These are phyloP conservation scores for Coregonus ussuriensis DNA, from an alignment of 2,797 vertebrate genomes.

Conservation along the genomic window DNA sequence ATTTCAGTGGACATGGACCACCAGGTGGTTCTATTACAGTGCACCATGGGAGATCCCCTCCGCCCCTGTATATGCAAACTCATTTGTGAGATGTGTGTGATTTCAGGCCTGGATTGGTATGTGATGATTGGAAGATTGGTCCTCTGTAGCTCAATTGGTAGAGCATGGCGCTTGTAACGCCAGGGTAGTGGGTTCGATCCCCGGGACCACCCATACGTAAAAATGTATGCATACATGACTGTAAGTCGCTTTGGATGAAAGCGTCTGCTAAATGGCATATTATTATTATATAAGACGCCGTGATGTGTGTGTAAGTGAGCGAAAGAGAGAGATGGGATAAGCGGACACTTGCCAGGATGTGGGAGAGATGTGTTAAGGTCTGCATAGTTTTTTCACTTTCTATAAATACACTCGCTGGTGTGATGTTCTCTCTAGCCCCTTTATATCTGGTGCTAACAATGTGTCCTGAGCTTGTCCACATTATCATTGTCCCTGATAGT, in stretches of 20 bases:
- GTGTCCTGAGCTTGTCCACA: background rate
- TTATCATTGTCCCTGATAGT: background rate
- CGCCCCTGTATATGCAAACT: slow-evolving; percentile 35
- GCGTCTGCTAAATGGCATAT: too few relatives aligned
- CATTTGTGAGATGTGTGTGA: slow-evolving; percentile 20
- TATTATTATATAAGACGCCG: too few relatives aligned
- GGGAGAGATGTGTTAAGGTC: background rate
- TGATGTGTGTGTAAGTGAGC: too few relatives aligned
- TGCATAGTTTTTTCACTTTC: slow-evolving; percentile 1
- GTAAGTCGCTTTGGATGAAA: too few relatives aligned
- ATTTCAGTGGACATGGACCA: slow-evolving; percentile 54
- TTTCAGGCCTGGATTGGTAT: slow-evolving; percentile 3
- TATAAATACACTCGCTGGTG: slow-evolving; percentile 43
- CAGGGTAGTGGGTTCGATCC: too few relatives aligned
- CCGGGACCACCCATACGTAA: too few relatives aligned
- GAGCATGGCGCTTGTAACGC: too few relatives aligned
- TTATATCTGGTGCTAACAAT: too few relatives aligned
- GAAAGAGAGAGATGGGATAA: background rate
- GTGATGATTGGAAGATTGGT: background rate
- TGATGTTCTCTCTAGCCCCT: slow-evolving; percentile 22
- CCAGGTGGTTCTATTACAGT: slow-evolving; percentile 69
- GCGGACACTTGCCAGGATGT: slow-evolving; percentile 1
- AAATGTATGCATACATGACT: too few relatives aligned
- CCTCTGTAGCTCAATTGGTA: too few relatives aligned
- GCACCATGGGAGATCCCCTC: slow-evolving; percentile 57